Evolutionary conservation across 2,888 invertebrate species (phyloP).

Genomic region (Mamestra brassicae): DNA sequence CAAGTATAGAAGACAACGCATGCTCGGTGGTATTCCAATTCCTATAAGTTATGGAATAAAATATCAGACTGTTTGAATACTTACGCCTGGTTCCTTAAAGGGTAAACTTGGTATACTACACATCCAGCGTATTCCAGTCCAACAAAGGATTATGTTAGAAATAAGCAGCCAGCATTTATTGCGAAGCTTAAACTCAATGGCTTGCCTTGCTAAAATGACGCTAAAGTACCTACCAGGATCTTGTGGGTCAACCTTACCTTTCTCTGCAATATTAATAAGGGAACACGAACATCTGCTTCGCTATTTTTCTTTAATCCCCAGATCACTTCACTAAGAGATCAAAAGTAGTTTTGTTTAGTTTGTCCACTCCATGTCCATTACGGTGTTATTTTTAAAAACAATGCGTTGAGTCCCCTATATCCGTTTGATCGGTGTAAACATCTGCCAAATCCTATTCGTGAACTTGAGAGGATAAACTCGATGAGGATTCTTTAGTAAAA

Average conservation of each 20-base stretch:
- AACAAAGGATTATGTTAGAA: conserved; percentile 4
- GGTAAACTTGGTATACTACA: conserved; percentile 3
- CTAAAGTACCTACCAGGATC: too few species aligned
- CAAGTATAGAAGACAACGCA: conserved; percentile 56
- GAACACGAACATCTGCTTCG: conserved; percentile 49
- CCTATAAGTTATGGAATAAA: conserved; percentile 41
- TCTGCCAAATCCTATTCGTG: conserved; percentile 31
- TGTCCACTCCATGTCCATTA: conserved; percentile 47
- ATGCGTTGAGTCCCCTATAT: conserved; percentile 18
- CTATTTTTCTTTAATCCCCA: conserved; percentile 55
- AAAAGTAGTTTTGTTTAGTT: conserved; percentile 54
- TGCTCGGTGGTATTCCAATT: conserved; percentile 38
- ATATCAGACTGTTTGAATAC: conserved; percentile 42
- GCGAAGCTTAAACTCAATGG: neutral
- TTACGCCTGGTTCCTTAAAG: conserved; percentile 23
- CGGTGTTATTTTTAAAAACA: conserved; percentile 60
- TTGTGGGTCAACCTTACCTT: neutral
- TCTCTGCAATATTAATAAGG: conserved; percentile 29
- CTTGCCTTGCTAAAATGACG: neutral
- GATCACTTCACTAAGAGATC: conserved; percentile 29
- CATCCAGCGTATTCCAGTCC: neutral
- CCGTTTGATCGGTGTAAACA: conserved; percentile 20
- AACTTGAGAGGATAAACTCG: neutral
- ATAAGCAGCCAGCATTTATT: neutral
- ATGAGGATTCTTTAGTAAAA: neutral